Evolutionary conservation across 1,140 invertebrate genomes (phyloP), one percentile per base, ranked within the genome.

Genomic region (Sycobia sp.): DNA sequence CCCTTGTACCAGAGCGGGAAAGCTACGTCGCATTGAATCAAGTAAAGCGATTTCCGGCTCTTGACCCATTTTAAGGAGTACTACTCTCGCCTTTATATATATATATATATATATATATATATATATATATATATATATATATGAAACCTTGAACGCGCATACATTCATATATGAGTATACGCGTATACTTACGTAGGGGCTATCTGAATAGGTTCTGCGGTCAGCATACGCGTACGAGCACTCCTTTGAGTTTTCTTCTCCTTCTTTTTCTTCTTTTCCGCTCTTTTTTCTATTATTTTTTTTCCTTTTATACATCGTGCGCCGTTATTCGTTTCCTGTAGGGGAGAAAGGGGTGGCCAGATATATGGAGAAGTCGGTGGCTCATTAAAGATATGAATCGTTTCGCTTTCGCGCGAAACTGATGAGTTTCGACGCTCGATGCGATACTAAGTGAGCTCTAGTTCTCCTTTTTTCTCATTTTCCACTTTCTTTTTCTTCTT

Each of bases 401-500:
- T 56, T 56, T 56, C 53, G 39, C 53, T 56, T 56, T 56, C 38
- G 39, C 53, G 25, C 32, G 25, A 43, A 56, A 56, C 53, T 56
- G 39, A 44, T 44, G 53, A 44, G 38, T 43, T 43, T 43, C 51
- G 22, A 5, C 23, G 51, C 22, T 39, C 44, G 8, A n/a, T n/a
- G n/a, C n/a, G n/a, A n/a, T n/a, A n/a, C n/a, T n/a, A n/a, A n/a
- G n/a, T n/a, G n/a, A n/a, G n/a, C n/a, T n/a, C n/a, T n/a, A n/a
- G n/a, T n/a, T n/a, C n/a, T n/a, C n/a, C n/a, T n/a, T n/a, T n/a
- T n/a, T n/a, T n/a, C n/a, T n/a, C n/a, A n/a, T n/a, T n/a, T n/a
- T n/a, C n/a, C 14, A 16, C 14, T 5, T 14, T n/a, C n/a, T 49
- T 32, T 49, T 14, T 49, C n/a, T 2, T 34, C 32, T 5, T 32